Evolutionary conservation across 2,113 vertebrate genomes (phyloP).

Genomic region (Recurvirostra avosetta): DNA sequence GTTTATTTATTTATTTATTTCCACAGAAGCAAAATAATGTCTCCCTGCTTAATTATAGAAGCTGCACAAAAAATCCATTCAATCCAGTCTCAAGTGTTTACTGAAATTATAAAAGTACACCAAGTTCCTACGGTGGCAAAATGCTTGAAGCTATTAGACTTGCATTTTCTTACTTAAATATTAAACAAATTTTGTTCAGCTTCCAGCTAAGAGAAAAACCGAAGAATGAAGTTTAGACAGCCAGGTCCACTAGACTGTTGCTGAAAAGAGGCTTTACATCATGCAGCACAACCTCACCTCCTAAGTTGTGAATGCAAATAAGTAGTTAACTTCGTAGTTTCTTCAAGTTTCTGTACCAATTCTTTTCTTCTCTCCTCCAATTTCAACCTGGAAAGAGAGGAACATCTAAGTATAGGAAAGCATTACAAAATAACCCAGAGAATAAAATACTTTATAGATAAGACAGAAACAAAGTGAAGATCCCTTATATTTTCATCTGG

Average conservation of each 20-base stretch:
- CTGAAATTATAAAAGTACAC: not conserved
- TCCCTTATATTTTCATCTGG: not conserved
- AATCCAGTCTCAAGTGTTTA: not conserved
- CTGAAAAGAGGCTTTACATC: not conserved
- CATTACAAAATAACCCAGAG: not conserved
- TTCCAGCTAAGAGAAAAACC: not conserved
- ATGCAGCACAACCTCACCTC: conserved; percentile 65
- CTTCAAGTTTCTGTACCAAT: conserved; percentile 81
- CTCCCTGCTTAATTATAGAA: not conserved
- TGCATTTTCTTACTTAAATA: not conserved
- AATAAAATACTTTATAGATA: not conserved
- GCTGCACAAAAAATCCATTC: not conserved
- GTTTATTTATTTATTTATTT: not conserved
- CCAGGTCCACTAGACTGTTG: not conserved
- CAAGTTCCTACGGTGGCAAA: not conserved
- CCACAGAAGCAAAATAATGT: not conserved
- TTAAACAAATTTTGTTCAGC: not conserved
- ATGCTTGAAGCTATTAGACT: not conserved
- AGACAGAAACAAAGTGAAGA: not conserved
- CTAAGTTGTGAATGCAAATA: conserved; percentile 82
- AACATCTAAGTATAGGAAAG: not conserved
- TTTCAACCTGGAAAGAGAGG: conserved; percentile 73
- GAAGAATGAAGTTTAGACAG: not conserved
- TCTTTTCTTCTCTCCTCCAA: conserved; percentile 81
- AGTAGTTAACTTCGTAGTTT: conserved; percentile 80